Evolutionary conservation across 2,797 vertebrate genomes (phyloP), one percentile per base, ranked within the genome.

Genomic region (Lepilemur ruficaudatus): DNA sequence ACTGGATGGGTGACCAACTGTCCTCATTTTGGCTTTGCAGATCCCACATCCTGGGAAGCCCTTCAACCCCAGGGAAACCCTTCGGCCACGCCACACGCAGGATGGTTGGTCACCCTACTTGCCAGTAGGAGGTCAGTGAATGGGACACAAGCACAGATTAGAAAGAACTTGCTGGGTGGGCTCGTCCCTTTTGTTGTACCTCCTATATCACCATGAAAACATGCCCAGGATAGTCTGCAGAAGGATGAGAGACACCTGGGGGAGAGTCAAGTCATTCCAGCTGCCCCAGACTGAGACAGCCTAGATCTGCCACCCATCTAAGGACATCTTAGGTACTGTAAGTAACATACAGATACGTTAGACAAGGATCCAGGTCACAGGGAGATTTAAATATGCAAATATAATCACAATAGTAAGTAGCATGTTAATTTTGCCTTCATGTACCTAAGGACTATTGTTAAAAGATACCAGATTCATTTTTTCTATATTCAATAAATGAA

Each of bases 321-420:
- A 76, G 4, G 1, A 59, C 4, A 81, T 38, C 20, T 59, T 9
- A 43, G 4, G 1, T 2, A 30, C n/a, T 30, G 23, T 50, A 6
- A 75, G 43, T 70, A 75, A 35, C 25, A 72, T 17, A 65, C 46
- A 88, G n/a, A 75, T n/a, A 14, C 4, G 55, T 70, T 57, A 72
- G 11, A 38, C 12, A 59, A 50, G 22, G 23, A 85, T 55, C 32
- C n/a, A 93, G 28, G 61, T 18, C 63, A 93, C 38, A 43, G 63
- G 93, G 41, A 88, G 28, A 92, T 63, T 92, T 81, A 57, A 22
- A 92, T 88, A n/a, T 79, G 22, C 20, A 96, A 91, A 70, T 84
- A 46, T 6, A 85, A 73, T 20, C 35, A 76, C 41, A 93, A 79
- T 46, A 69, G 28, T 59, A 69, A 75, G 25, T 35, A 67, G 22